Base-by-base conservation (phyloP, 2,797 vertebrate species). In the Argentina silus region DNA sequence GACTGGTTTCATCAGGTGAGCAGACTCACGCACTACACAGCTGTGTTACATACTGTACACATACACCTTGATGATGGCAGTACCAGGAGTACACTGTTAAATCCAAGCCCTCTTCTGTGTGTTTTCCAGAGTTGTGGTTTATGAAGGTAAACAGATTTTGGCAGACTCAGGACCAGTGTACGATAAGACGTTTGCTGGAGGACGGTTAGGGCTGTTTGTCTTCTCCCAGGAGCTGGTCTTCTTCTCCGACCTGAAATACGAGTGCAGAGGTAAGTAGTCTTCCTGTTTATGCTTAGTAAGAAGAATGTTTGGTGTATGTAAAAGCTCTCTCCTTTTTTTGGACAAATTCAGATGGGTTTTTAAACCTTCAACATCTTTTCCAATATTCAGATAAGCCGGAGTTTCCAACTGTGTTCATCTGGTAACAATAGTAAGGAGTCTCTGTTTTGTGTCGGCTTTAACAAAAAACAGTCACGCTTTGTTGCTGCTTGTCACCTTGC, bases 211-310 rank as follows among this genome's bases (percentile, higher is more conserved):
- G 57, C 92, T 99, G 80, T 99, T 99, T 76, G 98, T 99, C 84
- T 99, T 99, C 91, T 99, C 98, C n/a, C 98, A 99, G 91, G 98
- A 99, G 80, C 94, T 98, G 92, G 95, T 99, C 79, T 99, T 97
- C 88, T 99, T 99, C 94, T 99, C 98, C 51, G 98, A 99, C 83
- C 97, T 99, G 90, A 99, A 98, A 87, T 99, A 99, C 19, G 97
- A 99, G 87, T 99, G 98, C 93, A 94, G 94, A 98, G 98, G 98
- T 99, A 81, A 95, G 96, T 93, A 11, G 21, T 60, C 11, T 60
- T 27, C 36, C 23, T 36, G 23, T 27, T 36, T 60, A 36, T 64
- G 62, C 15, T 64, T 10, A 21, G 8, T 61, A 19, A 61, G 23
- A 44, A 63, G 42, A 10, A 17, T 19, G n/a, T 10, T 66, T 47